A percentile compares a stretch with the other conserved stretches of the same genome.
phyloP scores from a whole-genome alignment of 2,113 vertebrate species.

The Maccullochella peelii region DNA sequence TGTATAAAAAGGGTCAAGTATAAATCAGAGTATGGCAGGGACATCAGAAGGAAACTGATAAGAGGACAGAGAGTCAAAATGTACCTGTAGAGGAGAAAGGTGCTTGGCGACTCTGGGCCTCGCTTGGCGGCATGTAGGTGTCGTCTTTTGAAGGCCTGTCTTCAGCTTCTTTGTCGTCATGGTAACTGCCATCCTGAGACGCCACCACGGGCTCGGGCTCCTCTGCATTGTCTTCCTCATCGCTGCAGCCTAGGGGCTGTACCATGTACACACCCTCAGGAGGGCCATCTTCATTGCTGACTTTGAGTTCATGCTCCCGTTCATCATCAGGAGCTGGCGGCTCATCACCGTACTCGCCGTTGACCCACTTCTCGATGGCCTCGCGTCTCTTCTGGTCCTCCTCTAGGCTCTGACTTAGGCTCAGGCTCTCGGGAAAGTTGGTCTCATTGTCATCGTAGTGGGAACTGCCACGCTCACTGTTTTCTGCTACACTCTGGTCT shows the following conservation, averaged over 20 bases:
- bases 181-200: slow-evolving; percentile 85
- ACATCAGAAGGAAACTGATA: background rate
- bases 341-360: slow-evolving; percentile 96
- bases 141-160: slow-evolving; percentile 86
- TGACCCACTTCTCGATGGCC: slow-evolving; percentile 99
- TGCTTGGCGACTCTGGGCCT: slow-evolving; percentile 74
- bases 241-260: slow-evolving; percentile 97
- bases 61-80: background rate
- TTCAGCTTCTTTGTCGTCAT: slow-evolving; percentile 88
- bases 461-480: slow-evolving; percentile 87
- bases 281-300: slow-evolving; percentile 85
- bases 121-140: slow-evolving; percentile 79
- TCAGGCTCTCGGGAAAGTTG: slow-evolving; percentile 85
- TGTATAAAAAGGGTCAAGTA: slow-evolving; percentile 6
- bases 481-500: slow-evolving; percentile 86
- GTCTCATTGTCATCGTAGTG: slow-evolving; percentile 85
- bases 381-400: slow-evolving; percentile 96
- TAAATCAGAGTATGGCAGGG: background rate
- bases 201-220: slow-evolving; percentile 79
- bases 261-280: slow-evolving; percentile 98
- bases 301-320: slow-evolving; percentile 78
- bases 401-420: slow-evolving; percentile 87
- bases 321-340: slow-evolving; percentile 74
- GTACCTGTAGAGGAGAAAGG: slow-evolving; percentile 85
- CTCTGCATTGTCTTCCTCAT: slow-evolving; percentile 91